Percentiles rank a stretch among this genome's conserved stretches.
These are phyloP conservation scores for Strigamia maritima DNA, from an alignment of 2,888 invertebrate species.

Conservation along the genomic window DNA sequence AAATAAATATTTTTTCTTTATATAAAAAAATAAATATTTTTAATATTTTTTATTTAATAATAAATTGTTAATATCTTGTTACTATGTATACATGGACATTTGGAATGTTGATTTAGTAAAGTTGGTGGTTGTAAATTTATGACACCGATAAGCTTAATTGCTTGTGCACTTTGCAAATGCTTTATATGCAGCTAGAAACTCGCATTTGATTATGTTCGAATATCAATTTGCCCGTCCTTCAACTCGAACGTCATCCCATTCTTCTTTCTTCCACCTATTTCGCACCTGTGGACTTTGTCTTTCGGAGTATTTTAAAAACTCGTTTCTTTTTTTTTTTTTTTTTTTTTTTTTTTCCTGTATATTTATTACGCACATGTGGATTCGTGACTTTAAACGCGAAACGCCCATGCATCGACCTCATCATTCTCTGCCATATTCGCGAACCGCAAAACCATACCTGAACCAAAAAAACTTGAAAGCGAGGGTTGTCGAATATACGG, in stretches of 20 bases:
- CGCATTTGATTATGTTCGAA: background rate
- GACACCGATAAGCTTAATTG: background rate
- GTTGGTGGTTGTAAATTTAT: slow-evolving; percentile 9
- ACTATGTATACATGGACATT: background rate
- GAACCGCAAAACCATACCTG: background rate
- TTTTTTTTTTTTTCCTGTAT: background rate
- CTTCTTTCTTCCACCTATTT: background rate
- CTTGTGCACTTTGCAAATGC: slow-evolving; percentile 1
- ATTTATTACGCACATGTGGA: slow-evolving; percentile 31
- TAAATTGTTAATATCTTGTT: background rate
- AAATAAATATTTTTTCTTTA: too few relatives aligned
- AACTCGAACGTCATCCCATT: background rate
- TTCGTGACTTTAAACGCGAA: slow-evolving; percentile 8
- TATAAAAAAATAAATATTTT: too few relatives aligned
- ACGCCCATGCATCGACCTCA: slow-evolving; percentile 27
- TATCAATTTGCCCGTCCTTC: background rate
- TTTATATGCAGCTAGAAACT: background rate
- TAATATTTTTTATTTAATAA: background rate
- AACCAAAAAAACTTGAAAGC: too few relatives aligned
- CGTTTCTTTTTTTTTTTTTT: too few relatives aligned
- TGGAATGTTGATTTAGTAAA: slow-evolving; percentile 13
- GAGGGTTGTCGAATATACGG: background rate
- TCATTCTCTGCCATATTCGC: slow-evolving; percentile 18
- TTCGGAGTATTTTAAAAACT: background rate
- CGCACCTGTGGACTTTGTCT: slow-evolving; percentile 10